Evolutionary conservation across 2,797 vertebrate genomes (phyloP).

Genomic region (Xenopus petersii): DNA sequence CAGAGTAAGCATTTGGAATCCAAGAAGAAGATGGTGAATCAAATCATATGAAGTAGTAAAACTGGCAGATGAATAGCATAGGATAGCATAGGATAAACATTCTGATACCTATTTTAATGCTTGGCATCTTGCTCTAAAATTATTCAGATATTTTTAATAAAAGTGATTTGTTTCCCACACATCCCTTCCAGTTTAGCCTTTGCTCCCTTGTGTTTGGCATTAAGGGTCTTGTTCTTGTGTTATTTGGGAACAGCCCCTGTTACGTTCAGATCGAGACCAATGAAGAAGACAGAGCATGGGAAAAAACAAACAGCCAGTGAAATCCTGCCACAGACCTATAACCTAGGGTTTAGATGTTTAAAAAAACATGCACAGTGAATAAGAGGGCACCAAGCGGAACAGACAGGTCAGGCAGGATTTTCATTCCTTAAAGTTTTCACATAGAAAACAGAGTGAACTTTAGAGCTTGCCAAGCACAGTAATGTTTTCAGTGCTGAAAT

Average conservation of each 20-base stretch:
- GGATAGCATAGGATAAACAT: neutral
- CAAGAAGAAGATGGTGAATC: too few relatives aligned
- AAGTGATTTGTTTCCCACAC: too few relatives aligned
- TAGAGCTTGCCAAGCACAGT: too few relatives aligned
- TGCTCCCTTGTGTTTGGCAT: constrained; percentile 19
- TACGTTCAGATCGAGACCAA: constrained; percentile 21
- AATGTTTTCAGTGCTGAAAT: too few relatives aligned
- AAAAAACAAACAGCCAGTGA: constrained; percentile 25
- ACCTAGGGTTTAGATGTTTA: constrained; percentile 14
- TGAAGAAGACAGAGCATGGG: constrained; percentile 21
- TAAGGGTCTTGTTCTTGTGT: neutral
- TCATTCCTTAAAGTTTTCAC: constrained; percentile 22
- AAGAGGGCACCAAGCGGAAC: neutral
- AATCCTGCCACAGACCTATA: constrained; percentile 16
- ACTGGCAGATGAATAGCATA: neutral
- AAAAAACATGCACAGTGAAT: constrained; percentile 20
- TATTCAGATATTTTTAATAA: neutral
- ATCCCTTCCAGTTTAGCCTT: neutral
- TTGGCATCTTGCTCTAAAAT: neutral
- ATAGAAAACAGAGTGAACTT: neutral
- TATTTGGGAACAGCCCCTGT: constrained; percentile 18
- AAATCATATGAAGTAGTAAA: neutral
- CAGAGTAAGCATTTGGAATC: too few relatives aligned
- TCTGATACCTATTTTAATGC: neutral
- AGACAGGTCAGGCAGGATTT: constrained; percentile 13